These are phyloP conservation scores for Gerosis bhagava DNA, from an alignment of 2,888 invertebrate species.

Conservation along the genomic window DNA sequence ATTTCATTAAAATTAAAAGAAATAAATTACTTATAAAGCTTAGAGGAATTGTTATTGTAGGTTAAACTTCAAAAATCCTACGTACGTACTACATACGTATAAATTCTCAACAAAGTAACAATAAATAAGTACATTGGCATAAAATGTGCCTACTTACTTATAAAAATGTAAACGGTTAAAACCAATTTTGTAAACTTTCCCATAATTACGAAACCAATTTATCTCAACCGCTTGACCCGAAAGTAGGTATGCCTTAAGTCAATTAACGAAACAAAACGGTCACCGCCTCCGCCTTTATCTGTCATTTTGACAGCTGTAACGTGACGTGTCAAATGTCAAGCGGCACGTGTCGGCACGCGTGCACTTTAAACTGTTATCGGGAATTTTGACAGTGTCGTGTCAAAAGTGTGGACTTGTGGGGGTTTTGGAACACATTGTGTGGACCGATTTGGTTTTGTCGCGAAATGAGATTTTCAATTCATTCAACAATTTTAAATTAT, in stretches of 20 bases:
- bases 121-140: too few species aligned
- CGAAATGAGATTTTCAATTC: conserved; percentile 24
- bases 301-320: conserved; percentile 55
- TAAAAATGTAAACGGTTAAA: neutral
- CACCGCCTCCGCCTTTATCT: conserved; percentile 48
- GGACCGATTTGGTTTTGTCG: conserved; percentile 20
- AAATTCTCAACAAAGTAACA: too few species aligned
- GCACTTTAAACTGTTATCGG: conserved; percentile 67
- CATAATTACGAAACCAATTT: conserved; percentile 18
- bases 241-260: too few species aligned
- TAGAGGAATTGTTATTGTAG: too few species aligned
- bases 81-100: too few species aligned
- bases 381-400: conserved; percentile 62
- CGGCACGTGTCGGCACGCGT: conserved; percentile 71
- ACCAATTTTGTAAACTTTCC: conserved; percentile 3
- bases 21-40: too few species aligned
- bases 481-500: conserved; percentile 18
- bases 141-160: too few species aligned
- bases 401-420: conserved; percentile 46
- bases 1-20: too few species aligned
- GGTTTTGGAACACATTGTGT: conserved; percentile 10
- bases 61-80: too few species aligned
- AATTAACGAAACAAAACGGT: conserved; percentile 56
- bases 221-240: conserved; percentile 39
- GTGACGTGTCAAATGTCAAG: conserved; percentile 63